phyloP scores from a whole-genome alignment of 2,888 invertebrate genomes.

The Serrognathus titanus region DNA sequence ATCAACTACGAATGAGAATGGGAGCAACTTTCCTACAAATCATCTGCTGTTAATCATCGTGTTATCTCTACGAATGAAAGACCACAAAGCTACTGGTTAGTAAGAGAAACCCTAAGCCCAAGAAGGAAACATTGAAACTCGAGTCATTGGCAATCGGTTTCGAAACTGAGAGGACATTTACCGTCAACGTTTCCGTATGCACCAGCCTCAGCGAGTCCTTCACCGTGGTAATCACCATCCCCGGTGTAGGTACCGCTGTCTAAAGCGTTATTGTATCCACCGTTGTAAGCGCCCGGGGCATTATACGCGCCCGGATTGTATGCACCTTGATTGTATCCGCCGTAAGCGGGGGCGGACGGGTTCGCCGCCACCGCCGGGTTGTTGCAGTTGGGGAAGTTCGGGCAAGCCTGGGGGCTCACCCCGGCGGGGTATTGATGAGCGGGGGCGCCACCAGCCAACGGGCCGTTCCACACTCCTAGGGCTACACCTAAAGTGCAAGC shows the following conservation, averaged over 20 bases:
- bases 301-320: slow-evolving; percentile 21
- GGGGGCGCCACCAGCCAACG: slow-evolving; percentile 46
- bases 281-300: slow-evolving; percentile 20
- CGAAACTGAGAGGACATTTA: slow-evolving; percentile 3
- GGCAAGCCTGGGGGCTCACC: slow-evolving; percentile 48
- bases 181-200: slow-evolving; percentile 38
- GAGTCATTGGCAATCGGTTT: slow-evolving; percentile 2
- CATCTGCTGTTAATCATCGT: no score
- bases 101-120: no score
- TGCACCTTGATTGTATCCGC: slow-evolving; percentile 20
- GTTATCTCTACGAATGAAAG: no score
- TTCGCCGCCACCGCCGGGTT: slow-evolving; percentile 46
- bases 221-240: slow-evolving; percentile 48
- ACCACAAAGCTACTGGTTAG: no score
- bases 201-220: slow-evolving; percentile 48
- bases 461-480: slow-evolving; percentile 44
- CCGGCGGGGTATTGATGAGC: slow-evolving; percentile 46
- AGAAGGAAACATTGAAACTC: no score
- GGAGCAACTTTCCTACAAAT: no score
- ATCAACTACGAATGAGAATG: no score
- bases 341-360: slow-evolving; percentile 35
- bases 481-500: slow-evolving; percentile 40
- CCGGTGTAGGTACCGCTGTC: slow-evolving; percentile 44
- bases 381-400: slow-evolving; percentile 46
- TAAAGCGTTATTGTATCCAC: slow-evolving; percentile 36